phyloP scores from a whole-genome alignment of 1,140 invertebrate genomes.

The Achatina immaculata region DNA sequence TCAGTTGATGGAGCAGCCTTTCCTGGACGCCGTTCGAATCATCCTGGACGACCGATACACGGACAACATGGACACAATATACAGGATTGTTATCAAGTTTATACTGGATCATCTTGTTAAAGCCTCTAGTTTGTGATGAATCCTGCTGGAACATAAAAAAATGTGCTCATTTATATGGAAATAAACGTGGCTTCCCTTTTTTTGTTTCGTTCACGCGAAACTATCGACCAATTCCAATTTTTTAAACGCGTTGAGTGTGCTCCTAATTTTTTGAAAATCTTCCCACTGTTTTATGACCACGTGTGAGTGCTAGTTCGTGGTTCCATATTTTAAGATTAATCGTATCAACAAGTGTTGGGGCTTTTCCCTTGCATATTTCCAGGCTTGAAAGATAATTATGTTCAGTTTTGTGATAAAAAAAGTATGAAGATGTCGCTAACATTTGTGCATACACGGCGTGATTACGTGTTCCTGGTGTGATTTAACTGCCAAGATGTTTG shows the following conservation, averaged over 20 bases:
- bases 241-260: neutral
- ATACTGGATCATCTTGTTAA: conserved; percentile 88
- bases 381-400: no score
- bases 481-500: no score
- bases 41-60: conserved; percentile 91
- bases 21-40: conserved; percentile 78
- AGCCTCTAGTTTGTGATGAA: conserved; percentile 61
- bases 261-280: neutral
- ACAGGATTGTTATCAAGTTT: conserved; percentile 91
- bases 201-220: neutral
- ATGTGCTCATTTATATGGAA: no score
- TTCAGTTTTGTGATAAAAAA: no score
- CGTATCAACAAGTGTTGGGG: no score
- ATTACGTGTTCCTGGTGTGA: no score
- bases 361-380: no score
- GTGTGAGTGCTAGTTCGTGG: no score
- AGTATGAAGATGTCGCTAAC: no score
- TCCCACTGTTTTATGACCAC: neutral
- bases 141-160: neutral
- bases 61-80: conserved; percentile 90
- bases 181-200: no score
- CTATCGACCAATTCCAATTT: neutral
- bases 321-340: no score
- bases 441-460: no score
- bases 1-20: conserved; percentile 80